phyloP scores from a whole-genome alignment of 2,113 vertebrate genomes.

The Osmerus eperlanus region DNA sequence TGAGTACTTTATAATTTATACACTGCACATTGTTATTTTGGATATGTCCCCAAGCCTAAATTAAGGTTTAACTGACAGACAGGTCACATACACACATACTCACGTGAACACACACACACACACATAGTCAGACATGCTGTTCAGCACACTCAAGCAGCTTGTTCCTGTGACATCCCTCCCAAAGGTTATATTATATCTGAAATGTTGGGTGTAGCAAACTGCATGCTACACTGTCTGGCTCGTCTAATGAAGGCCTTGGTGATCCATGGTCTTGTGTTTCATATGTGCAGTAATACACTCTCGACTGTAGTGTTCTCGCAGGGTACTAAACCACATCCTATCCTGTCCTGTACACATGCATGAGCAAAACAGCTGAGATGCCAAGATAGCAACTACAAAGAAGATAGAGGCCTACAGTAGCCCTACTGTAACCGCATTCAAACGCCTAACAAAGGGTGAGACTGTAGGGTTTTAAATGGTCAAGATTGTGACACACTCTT shows the following conservation, averaged over 20 bases:
- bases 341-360: too few relatives aligned
- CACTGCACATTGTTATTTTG: conserved; percentile 77
- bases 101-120: conserved; percentile 17
- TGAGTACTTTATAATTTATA: conserved; percentile 78
- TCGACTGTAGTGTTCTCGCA: not conserved
- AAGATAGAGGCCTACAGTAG: not conserved
- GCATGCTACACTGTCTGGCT: conserved; percentile 77
- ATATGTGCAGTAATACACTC: conserved; percentile 55
- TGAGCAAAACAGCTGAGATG: too few relatives aligned
- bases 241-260: conserved; percentile 75
- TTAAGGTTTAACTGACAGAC: conserved; percentile 77
- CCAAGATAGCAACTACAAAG: too few relatives aligned
- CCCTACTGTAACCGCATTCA: not conserved
- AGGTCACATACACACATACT: conserved; percentile 46
- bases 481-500: not conserved
- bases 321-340: not conserved
- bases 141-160: conserved; percentile 40
- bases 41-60: conserved; percentile 76
- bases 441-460: too few relatives aligned
- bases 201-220: conserved; percentile 81
- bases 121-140: conserved; percentile 16
- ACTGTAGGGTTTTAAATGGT: too few relatives aligned
- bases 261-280: conserved; percentile 65
- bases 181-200: conserved; percentile 78
- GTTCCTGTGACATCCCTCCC: conserved; percentile 71